phyloP scores from a whole-genome alignment of 2,797 vertebrate species.

The Tolypeutes matacus region DNA sequence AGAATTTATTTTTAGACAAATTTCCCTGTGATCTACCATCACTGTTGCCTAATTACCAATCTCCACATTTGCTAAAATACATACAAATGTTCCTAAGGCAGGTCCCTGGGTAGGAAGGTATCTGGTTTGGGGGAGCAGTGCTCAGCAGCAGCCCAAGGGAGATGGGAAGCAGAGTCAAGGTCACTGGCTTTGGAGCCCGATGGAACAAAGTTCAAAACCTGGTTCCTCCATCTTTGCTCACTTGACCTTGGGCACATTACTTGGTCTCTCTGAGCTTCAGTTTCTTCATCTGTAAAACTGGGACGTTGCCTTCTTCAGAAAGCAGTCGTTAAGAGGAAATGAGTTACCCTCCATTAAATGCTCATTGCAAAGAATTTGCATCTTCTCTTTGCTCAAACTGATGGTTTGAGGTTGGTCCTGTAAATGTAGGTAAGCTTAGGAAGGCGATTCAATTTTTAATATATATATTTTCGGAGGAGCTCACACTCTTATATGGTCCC shows the following conservation, averaged over 20 bases:
- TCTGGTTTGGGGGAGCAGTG: background rate
- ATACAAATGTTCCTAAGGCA: background rate
- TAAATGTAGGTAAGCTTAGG: background rate
- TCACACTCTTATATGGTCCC: too few species aligned
- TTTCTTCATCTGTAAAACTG: background rate
- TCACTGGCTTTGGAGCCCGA: background rate
- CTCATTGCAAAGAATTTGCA: background rate
- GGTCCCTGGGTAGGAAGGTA: background rate
- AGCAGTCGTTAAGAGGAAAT: background rate
- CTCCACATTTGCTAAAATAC: slow-evolving; percentile 31
- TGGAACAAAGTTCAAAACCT: background rate
- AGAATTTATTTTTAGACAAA: slow-evolving; percentile 66
- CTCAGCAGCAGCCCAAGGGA: background rate
- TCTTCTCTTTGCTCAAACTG: background rate
- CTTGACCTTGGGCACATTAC: background rate
- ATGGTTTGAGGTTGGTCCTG: background rate
- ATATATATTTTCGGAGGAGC: background rate
- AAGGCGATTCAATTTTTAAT: background rate
- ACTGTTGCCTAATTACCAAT: slow-evolving; percentile 39
- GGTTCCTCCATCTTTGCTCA: background rate
- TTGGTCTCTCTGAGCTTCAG: background rate
- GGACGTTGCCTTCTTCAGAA: background rate
- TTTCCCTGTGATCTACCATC: slow-evolving; percentile 44
- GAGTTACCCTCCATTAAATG: background rate
- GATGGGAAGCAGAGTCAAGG: background rate